Percentiles rank a stretch among this genome's conserved stretches.
Conservation (phyloP, 2,797 vertebrate genomes). For the Pelodytes ibericus region DNA sequence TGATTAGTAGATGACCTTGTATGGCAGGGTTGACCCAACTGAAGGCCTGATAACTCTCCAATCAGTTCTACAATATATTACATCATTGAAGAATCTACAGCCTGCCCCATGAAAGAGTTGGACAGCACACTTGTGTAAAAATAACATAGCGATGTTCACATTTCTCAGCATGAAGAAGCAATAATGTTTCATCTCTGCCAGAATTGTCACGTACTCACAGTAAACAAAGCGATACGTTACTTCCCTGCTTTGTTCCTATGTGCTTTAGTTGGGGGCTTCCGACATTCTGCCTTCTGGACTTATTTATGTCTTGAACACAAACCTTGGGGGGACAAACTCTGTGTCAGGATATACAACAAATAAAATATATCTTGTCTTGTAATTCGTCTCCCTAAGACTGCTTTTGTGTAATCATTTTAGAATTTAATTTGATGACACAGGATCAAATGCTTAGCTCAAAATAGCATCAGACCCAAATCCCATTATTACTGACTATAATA, state of each 20-base stretch:
- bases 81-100: not conserved
- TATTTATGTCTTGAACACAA: slow-evolving; percentile 52
- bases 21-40: too few species aligned
- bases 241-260: slow-evolving; percentile 55
- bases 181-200: slow-evolving; percentile 47
- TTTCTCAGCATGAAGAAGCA: slow-evolving; percentile 25
- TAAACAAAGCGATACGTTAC: slow-evolving; percentile 47
- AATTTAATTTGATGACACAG: too few species aligned
- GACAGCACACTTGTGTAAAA: not conserved
- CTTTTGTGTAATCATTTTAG: too few species aligned
- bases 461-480: too few species aligned
- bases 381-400: not conserved
- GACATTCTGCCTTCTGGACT: slow-evolving; percentile 38
- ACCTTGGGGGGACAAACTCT: slow-evolving; percentile 19
- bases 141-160: slow-evolving; percentile 33
- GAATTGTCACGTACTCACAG: slow-evolving; percentile 52
- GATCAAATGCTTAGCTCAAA: too few species aligned
- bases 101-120: not conserved
- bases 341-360: slow-evolving; percentile 40
- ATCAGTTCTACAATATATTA: not conserved
- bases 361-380: slow-evolving; percentile 44
- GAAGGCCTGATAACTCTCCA: too few species aligned
- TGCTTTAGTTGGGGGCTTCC: slow-evolving; percentile 23
- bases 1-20: too few species aligned
- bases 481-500: too few species aligned